These are phyloP conservation scores for Chiloscyllium punctatum DNA, from an alignment of 2,797 vertebrate genomes.

Conservation along the genomic window DNA sequence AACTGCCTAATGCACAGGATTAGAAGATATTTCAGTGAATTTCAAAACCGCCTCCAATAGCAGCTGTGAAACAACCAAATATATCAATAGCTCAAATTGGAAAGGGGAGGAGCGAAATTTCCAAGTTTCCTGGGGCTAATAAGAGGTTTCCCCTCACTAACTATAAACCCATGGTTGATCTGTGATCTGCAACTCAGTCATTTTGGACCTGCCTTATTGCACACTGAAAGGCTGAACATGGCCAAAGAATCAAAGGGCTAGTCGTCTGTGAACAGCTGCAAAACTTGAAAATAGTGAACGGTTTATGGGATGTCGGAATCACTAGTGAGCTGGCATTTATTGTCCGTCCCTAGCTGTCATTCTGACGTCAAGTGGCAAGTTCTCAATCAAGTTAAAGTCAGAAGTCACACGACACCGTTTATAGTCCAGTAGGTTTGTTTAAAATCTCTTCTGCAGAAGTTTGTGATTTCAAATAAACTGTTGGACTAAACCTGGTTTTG, in stretches of 20 bases:
- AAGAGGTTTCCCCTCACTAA: neutral
- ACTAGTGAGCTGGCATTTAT: neutral
- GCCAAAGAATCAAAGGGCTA: neutral
- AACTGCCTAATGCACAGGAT: neutral
- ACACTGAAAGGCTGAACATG: neutral
- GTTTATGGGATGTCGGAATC: neutral
- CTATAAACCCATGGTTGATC: neutral
- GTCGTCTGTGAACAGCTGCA: neutral
- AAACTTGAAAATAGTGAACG: neutral
- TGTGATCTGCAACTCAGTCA: neutral
- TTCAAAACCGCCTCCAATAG: neutral
- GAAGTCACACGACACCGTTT: no score
- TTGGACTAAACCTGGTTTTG: no score
- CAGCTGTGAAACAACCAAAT: neutral
- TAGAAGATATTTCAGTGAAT: constrained; percentile 6
- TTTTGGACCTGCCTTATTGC: neutral
- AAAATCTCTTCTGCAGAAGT: no score
- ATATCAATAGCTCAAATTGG: neutral
- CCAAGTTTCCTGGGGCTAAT: neutral
- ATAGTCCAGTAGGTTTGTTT: no score
- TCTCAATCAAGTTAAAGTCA: no score
- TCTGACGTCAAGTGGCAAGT: no score
- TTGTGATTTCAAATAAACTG: no score
- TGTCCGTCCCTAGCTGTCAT: neutral
- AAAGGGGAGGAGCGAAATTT: neutral